These are phyloP conservation scores for Noctua fimbriata DNA, from an alignment of 2,888 invertebrate species.

Conservation along the genomic window DNA sequence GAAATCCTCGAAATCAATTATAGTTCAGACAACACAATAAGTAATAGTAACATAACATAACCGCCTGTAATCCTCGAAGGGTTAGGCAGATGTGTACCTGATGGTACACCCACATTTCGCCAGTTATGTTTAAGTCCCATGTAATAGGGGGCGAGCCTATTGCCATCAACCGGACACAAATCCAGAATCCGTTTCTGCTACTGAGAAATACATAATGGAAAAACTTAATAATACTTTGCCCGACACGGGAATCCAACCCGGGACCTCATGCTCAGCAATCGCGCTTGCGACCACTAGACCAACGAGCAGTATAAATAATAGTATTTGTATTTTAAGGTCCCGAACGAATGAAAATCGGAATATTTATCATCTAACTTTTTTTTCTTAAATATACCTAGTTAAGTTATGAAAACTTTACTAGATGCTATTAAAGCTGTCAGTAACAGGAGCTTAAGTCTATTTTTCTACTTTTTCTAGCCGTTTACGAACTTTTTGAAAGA, in stretches of 20 bases:
- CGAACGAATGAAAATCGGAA: neutral
- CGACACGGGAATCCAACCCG: too few species aligned
- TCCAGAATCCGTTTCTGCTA: too few species aligned
- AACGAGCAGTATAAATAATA: neutral
- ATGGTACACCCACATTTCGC: too few species aligned
- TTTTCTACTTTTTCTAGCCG: neutral
- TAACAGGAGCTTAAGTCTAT: neutral
- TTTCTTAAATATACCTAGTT: neutral
- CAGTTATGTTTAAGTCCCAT: too few species aligned
- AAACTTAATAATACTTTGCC: too few species aligned
- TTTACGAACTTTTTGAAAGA: neutral
- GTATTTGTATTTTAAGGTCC: neutral
- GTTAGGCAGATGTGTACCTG: too few species aligned
- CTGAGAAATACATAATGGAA: too few species aligned
- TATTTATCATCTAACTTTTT: neutral
- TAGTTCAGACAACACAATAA: neutral
- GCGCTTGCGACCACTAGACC: too few species aligned
- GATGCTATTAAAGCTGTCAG: neutral
- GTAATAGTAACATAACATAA: neutral
- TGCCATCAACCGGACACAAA: too few species aligned
- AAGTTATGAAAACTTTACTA: neutral
- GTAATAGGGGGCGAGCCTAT: too few species aligned
- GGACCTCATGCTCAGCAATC: too few species aligned
- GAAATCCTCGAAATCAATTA: neutral
- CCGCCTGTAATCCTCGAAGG: too few species aligned